Evolutionary conservation across 2,113 vertebrate species (phyloP), one percentile per base, ranked within the genome.

Genomic region (Andinoacara biseriatus): DNA sequence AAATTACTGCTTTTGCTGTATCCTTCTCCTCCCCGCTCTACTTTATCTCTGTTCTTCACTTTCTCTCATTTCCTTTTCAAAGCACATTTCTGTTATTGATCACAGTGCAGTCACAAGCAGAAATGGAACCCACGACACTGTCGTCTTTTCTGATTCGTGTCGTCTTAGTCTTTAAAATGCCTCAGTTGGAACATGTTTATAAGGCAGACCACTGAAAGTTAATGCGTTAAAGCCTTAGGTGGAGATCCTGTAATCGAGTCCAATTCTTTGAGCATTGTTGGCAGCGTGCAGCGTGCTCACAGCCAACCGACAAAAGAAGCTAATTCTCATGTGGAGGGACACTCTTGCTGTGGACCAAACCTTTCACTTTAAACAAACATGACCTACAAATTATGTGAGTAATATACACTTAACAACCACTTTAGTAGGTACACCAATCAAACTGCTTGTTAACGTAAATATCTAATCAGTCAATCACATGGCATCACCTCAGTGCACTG

Each of bases 1-100:
- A 24, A 33, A 46, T 20, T 5, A 20, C 26, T 15, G 7, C 22
- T 43, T 56, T 20, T 63, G 18, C 26, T 58, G 13, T 7, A 24
- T 72, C 58, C 26, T 61, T 58, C 15, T 33, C 20, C 7, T 52
- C 0, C 31, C 14, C 1, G 22, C 63, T 67, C 58, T 33, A 31
- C 38, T 62, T 82, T 40, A 61, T 24, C 60, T n/a, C 11, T 35
- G 43, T 43, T 52, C 72, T 40, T 82, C 24, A 60, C 56, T 54
- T 0, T 29, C 69, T 43, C 8, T 46, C 14, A 46, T 61, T 58
- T 49, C 40, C 46, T 62, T 77, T 49, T 76, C 26, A 77, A 67
- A 58, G 61, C 38, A 49, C 7, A 20, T 31, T n/a, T 67, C 57
- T 52, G 20, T 58, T 11, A 58, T 26, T n/a, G 24, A 62, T 54